Evolutionary conservation across 2,888 invertebrate genomes (phyloP).

Genomic region (Ennomos quercinarius): DNA sequence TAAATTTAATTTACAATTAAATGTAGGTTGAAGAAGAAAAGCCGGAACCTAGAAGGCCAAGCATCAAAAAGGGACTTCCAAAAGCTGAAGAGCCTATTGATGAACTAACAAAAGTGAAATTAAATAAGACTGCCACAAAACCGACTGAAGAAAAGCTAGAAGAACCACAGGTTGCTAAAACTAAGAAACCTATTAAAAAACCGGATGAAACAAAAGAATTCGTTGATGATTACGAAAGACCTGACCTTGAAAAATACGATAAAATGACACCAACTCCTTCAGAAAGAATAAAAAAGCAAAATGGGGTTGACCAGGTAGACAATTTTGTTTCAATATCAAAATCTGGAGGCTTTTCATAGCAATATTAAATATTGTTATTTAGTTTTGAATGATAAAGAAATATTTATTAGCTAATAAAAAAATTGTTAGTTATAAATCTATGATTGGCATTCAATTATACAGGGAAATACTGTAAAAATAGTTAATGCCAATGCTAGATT

Average conservation of each 20-base stretch:
- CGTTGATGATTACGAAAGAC: conserved; percentile 90
- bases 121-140: conserved; percentile 70
- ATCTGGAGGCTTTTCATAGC: not conserved
- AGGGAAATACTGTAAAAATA: too few relatives aligned
- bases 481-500: too few relatives aligned
- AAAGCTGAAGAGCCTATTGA: conserved; percentile 76
- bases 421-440: too few relatives aligned
- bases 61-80: conserved; percentile 75
- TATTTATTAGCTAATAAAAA: too few relatives aligned
- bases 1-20: conserved; percentile 6
- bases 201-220: conserved; percentile 81
- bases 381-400: too few relatives aligned
- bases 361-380: not conserved
- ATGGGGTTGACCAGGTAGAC: conserved; percentile 74
- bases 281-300: conserved; percentile 76
- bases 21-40: conserved; percentile 71
- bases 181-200: conserved; percentile 71
- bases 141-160: conserved; percentile 67
- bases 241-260: conserved; percentile 89
- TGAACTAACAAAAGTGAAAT: conserved; percentile 73
- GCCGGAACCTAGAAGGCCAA: conserved; percentile 62
- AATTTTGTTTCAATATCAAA: not conserved
- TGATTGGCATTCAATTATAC: too few relatives aligned
- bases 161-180: conserved; percentile 72
- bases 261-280: conserved; percentile 78